Conservation (phyloP, 2,113 vertebrate species). For the Hemibagrus wyckioides region DNA sequence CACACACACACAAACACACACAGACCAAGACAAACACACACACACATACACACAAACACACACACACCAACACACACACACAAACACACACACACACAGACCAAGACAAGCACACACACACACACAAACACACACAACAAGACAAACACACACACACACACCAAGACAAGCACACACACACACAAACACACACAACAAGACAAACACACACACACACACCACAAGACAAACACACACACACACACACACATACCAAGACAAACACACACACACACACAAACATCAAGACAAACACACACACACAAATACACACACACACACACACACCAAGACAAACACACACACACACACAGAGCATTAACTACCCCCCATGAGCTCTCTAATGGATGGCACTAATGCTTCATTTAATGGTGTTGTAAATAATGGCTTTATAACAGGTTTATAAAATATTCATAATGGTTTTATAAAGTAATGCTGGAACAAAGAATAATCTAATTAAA, state of each 20-base stretch:
- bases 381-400: not conserved
- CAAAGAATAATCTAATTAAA: not conserved
- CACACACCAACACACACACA: no score
- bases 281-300: no score
- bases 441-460: not conserved
- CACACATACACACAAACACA: no score
- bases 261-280: no score
- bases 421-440: not conserved
- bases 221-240: slow-evolving; percentile 6
- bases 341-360: not conserved
- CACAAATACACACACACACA: no score
- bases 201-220: not conserved
- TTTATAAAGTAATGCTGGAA: not conserved
- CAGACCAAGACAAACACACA: not conserved
- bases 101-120: no score
- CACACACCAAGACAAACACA: no score
- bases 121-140: not conserved
- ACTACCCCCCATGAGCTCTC: not conserved
- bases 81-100: no score
- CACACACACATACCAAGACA: no score
- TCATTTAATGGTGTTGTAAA: not conserved
- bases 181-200: not conserved
- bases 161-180: no score
- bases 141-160: not conserved
- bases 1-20: not conserved